Conservation (phyloP, 2,113 vertebrate species). For the Seriola rivoliana region DNA sequence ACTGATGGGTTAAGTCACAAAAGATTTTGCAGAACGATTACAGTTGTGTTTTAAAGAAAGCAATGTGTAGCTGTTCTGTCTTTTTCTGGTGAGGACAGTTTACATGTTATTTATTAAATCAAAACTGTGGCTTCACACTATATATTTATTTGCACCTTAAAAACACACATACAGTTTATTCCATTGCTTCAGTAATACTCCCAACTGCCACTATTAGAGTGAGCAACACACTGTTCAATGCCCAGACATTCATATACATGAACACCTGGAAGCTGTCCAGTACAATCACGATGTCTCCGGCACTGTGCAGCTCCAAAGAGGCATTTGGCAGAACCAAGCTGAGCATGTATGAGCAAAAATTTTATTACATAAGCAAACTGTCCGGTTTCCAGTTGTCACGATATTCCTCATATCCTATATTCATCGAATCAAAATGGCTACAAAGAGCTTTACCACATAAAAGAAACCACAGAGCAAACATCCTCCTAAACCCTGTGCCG, state of each 20-base stretch:
- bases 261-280: conserved; percentile 35
- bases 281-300: neutral
- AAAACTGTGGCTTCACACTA: too few relatives aligned
- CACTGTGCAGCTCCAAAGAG: conserved; percentile 5
- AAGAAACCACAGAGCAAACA: neutral
- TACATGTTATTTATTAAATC: neutral
- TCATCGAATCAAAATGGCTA: neutral
- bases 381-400: conserved; percentile 1
- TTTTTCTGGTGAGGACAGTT: too few relatives aligned
- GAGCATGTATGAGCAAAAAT: neutral
- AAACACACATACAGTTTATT: neutral
- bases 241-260: neutral
- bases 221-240: neutral
- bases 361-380: conserved; percentile 20
- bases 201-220: neutral
- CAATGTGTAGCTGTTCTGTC: too few relatives aligned
- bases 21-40: neutral
- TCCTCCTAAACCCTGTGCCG: neutral
- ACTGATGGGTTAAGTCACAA: neutral
- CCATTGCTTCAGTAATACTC: neutral
- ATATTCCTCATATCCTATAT: neutral
- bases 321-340: neutral
- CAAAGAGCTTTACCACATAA: neutral
- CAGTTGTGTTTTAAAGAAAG: too few relatives aligned
- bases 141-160: neutral